Evolutionary conservation across 2,113 vertebrate genomes (phyloP), one percentile per base, ranked within the genome.

Genomic region (Ptychochromis oligacanthus): DNA sequence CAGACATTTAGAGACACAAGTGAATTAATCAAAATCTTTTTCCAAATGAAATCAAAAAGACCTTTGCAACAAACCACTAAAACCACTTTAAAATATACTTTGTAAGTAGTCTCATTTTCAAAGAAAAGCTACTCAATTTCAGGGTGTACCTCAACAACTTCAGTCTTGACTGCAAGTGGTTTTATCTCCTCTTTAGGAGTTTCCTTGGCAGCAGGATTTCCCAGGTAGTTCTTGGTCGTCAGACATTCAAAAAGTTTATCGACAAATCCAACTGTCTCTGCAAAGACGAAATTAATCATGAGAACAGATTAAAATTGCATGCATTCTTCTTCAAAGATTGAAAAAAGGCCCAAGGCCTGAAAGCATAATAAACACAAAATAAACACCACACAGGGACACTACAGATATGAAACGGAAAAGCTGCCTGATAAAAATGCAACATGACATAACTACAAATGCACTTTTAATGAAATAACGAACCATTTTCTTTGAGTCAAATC

Each of bases 231-330:
- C 94, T 98, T 99, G 52, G 97, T 98, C 79, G 96, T 97, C 58
- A 99, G 94, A 94, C 97, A 97, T 94, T 99, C 98, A 93, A 99
- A 99, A 57, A 99, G 97, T 95, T 99, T 99, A 95, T 99, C 97
- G 77, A 99, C 98, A 96, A 99, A 99, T 79, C 96, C 97, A 76
- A 97, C 96, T 36, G 98, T 99, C 95, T 99, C 98, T 99, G 94
- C 77, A 85, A 91, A 78, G 74, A 89, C 78, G 86, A 56, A 89
- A 67, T 5, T 2, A 65, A 55, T 22, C 2, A 14, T 6, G 38
- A 65, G 3, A 77, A 60, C 7, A 6, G 5, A 49, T 72, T 7
- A 2, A 15, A 54, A 52, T 11, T 54, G 67, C 17, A 52, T 14
- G 46, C 17, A 24, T 0, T 54, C 52, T 62, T 55, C 31, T 54